These are phyloP conservation scores for Callithrix jacchus DNA, from an alignment of 2,113 vertebrate genomes.

Conservation along the genomic window DNA sequence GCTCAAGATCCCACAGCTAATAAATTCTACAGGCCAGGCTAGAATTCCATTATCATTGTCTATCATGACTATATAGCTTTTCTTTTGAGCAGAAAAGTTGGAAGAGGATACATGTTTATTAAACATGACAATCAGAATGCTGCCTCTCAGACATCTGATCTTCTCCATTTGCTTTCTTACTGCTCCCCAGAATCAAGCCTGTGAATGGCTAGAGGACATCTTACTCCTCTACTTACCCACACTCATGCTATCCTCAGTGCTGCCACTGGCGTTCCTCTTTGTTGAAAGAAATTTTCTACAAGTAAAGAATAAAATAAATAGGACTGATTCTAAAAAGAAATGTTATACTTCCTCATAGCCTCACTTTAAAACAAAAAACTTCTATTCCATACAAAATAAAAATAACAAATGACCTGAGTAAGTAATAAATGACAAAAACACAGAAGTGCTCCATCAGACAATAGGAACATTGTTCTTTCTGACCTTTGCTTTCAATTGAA, in stretches of 20 bases:
- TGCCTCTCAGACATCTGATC: not conserved
- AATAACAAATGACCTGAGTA: not conserved
- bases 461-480: conserved; percentile 42
- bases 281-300: conserved; percentile 27
- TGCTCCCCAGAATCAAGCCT: not conserved
- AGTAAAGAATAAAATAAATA: conserved; percentile 40
- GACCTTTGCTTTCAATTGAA: conserved; percentile 45
- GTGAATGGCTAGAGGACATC: not conserved
- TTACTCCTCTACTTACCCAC: not conserved
- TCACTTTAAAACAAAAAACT: conserved; percentile 53
- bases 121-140: not conserved
- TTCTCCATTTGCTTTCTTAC: not conserved
- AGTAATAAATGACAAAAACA: conserved; percentile 46
- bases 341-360: not conserved
- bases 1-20: not conserved
- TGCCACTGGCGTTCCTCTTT: not conserved
- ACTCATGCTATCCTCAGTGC: not conserved
- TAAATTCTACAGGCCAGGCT: not conserved
- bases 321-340: conserved; percentile 48
- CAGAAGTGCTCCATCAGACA: not conserved
- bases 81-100: not conserved
- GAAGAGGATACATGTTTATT: not conserved
- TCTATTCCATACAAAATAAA: not conserved
- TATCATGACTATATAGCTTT: not conserved
- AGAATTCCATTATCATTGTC: not conserved